A percentile compares a stretch with the other conserved stretches of the same genome.
Conservation (phyloP, 2,888 invertebrate species). For the Aleiodes leptofemur region DNA sequence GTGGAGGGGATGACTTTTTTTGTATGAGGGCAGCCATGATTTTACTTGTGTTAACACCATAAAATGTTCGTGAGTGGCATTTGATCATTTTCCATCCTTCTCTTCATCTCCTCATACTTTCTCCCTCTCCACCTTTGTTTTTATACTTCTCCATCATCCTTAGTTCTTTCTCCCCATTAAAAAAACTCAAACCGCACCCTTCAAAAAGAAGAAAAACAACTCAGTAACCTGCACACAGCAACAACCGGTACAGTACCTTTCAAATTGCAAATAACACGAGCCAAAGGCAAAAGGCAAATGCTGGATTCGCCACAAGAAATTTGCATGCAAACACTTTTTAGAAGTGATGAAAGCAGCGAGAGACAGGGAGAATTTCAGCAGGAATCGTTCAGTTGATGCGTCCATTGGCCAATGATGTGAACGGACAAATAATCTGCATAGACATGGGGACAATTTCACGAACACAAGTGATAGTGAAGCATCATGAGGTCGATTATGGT, state of each 20-base stretch:
- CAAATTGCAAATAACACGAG: slow-evolving; percentile 28
- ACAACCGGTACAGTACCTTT: slow-evolving; percentile 27
- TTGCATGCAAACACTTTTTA: slow-evolving; percentile 27
- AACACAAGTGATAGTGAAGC: neutral
- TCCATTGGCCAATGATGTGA: slow-evolving; percentile 22
- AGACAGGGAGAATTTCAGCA: slow-evolving; percentile 2
- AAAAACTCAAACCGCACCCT: slow-evolving; percentile 23
- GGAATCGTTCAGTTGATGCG: slow-evolving; percentile 15
- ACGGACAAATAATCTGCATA: neutral
- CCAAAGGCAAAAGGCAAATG: slow-evolving; percentile 31
- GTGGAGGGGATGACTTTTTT: slow-evolving; percentile 4
- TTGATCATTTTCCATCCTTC: slow-evolving; percentile 27
- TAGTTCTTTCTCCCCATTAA: neutral
- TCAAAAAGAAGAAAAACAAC: slow-evolving; percentile 1
- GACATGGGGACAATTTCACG: neutral
- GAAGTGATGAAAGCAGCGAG: neutral
- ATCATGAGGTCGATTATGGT: neutral
- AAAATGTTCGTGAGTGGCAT: slow-evolving; percentile 40
- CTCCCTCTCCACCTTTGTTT: neutral
- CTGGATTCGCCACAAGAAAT: slow-evolving; percentile 15
- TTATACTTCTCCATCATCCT: neutral
- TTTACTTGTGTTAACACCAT: slow-evolving; percentile 42
- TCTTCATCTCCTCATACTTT: neutral
- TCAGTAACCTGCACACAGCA: neutral
- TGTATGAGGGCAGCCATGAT: slow-evolving; percentile 5